Evolutionary conservation across 92 coral and sea anemone species (phyloP), one percentile per base, ranked within the genome.

Genomic region (Paragorgia papillata): DNA sequence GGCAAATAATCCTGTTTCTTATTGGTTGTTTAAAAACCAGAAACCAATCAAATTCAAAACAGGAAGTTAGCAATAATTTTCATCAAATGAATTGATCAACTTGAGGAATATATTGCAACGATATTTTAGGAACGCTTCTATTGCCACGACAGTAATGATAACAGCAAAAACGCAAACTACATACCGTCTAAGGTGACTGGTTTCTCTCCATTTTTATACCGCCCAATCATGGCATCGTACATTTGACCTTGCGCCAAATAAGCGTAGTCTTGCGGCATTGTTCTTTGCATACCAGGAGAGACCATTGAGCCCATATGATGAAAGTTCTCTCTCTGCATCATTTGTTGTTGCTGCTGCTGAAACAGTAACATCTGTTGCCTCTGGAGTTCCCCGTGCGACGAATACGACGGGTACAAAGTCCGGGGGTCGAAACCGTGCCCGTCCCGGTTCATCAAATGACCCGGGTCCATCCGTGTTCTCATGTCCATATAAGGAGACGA

Each of bases 311-410:
- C n/a, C 75, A 68, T 68, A 28, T 28, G 58, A 48, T 27, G 59
- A 24, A 35, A 68, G 32, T 68, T 68, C 24, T 1, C 59, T 24
- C 59, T 50, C 21, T 44, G 57, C 59, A 44, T 44, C 59, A 24
- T 25, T 28, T 68, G 75, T 68, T 68, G 75, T 21, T 43, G 58
- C 30, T 68, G 75, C 30, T 44, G 75, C 24, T 68, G 75, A 29
- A 68, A 14, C 37, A 68, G 41, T 30, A 68, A 17, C 75, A 68
- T 68, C 48, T 68, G 75, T 3, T 68, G 75, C 21, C 75, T 49
- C 31, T 68, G 75, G n/a, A 44, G 54, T 48, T 68, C 75, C 7
- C 75, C 75, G 39, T 68, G 75, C 13, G 75, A 49, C 22, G 58
- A 20, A 49, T 68, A 68, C 9, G 57, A 50, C 19, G 58, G 59